Evolutionary conservation across 2,797 vertebrate species (phyloP).

Genomic region (Percopsis omiscomaycus): DNA sequence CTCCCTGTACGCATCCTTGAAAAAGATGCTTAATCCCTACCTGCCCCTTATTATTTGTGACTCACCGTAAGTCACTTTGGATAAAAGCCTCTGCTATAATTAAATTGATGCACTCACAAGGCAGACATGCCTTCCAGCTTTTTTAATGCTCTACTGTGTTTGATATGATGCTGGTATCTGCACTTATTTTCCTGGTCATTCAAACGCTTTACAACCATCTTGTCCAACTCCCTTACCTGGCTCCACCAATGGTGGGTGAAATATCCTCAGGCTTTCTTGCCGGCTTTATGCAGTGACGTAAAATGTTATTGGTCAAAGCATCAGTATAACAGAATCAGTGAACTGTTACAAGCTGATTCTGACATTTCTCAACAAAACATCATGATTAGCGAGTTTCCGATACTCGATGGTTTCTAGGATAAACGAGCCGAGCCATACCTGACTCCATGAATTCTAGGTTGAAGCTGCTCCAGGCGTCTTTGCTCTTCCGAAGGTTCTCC

Average conservation of each 20-base stretch:
- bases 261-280: not conserved
- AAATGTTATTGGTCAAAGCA: not conserved
- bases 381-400: not conserved
- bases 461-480: conserved; percentile 82
- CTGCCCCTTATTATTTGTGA: too few relatives aligned
- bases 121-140: too few relatives aligned
- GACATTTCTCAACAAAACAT: not conserved
- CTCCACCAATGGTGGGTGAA: not conserved
- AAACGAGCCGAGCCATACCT: conserved; percentile 73
- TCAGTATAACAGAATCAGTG: not conserved
- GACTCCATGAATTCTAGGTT: conserved; percentile 91
- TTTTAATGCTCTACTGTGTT: too few relatives aligned
- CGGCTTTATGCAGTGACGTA: not conserved
- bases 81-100: too few relatives aligned
- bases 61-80: too few relatives aligned
- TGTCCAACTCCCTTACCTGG: not conserved
- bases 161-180: too few relatives aligned
- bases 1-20: too few relatives aligned
- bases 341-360: not conserved
- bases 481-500: conserved; percentile 86
- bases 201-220: not conserved
- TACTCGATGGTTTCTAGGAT: too few relatives aligned
- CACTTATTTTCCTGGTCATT: not conserved
- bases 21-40: too few relatives aligned
- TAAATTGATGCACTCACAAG: too few relatives aligned